Conservation (phyloP, 2,113 vertebrate species). For the Menura novaehollandiae region DNA sequence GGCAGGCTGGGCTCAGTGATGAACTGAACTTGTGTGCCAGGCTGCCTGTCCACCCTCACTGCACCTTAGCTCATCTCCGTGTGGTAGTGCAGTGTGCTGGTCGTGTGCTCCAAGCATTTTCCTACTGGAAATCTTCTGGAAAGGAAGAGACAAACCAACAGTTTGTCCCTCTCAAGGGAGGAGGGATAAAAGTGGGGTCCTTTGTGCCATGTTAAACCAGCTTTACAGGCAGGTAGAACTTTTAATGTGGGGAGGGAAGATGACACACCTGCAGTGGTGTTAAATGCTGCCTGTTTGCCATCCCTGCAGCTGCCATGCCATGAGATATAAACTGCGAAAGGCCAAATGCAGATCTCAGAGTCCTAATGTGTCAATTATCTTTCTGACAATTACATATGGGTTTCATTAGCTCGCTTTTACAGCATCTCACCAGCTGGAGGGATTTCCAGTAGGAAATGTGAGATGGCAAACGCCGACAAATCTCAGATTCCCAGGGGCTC, state of each 20-base stretch:
- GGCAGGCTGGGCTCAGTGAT: neutral
- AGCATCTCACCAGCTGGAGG: slow-evolving; percentile 70
- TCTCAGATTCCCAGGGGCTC: slow-evolving; percentile 55
- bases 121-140: neutral
- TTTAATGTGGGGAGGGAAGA: neutral
- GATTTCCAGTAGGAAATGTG: slow-evolving; percentile 74
- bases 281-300: neutral
- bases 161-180: neutral
- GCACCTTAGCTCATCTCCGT: neutral
- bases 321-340: neutral
- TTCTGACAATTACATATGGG: slow-evolving; percentile 66
- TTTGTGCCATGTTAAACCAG: neutral
- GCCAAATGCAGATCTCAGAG: neutral
- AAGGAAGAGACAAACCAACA: neutral
- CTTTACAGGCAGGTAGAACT: neutral
- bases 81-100: neutral
- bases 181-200: neutral
- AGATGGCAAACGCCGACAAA: slow-evolving; percentile 65
- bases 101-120: neutral
- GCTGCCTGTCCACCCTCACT: neutral
- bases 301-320: neutral
- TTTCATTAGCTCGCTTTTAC: slow-evolving; percentile 68
- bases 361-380: slow-evolving; percentile 60
- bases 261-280: fast-evolving
- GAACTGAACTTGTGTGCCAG: neutral